Base-by-base conservation (phyloP, 2,113 vertebrate species). In the Callorhinus ursinus region DNA sequence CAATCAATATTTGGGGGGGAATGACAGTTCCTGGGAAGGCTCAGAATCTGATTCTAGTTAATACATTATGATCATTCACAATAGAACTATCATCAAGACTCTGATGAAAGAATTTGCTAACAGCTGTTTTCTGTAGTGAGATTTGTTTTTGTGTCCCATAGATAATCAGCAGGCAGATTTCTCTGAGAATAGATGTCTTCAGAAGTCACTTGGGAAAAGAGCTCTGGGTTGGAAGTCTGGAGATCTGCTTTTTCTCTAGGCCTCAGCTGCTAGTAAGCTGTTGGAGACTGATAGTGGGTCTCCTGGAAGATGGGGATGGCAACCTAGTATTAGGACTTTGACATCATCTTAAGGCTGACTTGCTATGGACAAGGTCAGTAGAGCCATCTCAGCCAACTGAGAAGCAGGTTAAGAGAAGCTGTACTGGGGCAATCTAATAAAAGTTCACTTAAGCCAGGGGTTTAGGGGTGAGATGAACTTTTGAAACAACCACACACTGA, bases 1-100 rank as follows among this genome's bases (percentile, higher is more conserved):
- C 80, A 83, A 92, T 97, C 93, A 95, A 71, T 96, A 92, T 87
- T 85, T 91, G 72, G 65, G 12, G 49, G 59, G 14, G n/a, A 46
- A 63, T 95, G 87, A 87, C 42, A 87, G 55, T 82, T 95, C 57
- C 61, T 67, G 15, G 61, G 87, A 94, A 89, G 42, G 46, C 74
- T 96, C n/a, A 28, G 55, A n/a, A 39, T 85, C 26, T 39, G 84
- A 92, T 86, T 92, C 63, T 57, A 92, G 80, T 80, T 94, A 89
- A 92, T 97, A 80, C 2, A 24, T 90, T 93, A 80, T 49, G 61
- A 92, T 76, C 24, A 51, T 72, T 83, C 51, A 46, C 80, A 74
- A 95, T 51, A 74, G 61, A 96, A 88, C 79, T 51, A 61, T 81
- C 77, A 59, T 86, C 21, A 31, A 69, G 39, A 57, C 28, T 93